Evolutionary conservation across 2,113 vertebrate genomes (phyloP).

Genomic region (Motacilla alba): DNA sequence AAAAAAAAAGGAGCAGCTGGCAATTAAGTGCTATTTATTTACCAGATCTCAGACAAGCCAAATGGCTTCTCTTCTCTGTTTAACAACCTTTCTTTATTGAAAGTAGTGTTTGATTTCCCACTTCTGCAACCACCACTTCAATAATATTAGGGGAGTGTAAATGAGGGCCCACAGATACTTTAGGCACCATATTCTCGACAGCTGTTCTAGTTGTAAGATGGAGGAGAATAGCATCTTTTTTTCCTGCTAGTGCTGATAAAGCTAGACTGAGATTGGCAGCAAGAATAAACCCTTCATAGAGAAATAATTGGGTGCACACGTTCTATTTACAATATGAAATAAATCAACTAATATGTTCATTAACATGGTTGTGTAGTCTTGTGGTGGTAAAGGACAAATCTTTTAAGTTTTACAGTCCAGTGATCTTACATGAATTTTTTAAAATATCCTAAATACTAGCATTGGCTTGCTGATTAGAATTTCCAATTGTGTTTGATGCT

Average conservation of each 20-base stretch:
- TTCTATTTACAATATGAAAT: background rate
- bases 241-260: background rate
- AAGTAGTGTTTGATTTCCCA: constrained; percentile 1
- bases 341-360: background rate
- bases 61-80: constrained; percentile 17
- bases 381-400: background rate
- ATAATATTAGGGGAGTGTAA: background rate
- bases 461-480: background rate
- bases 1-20: background rate
- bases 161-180: background rate
- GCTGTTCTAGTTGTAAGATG: background rate
- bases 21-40: constrained; percentile 34
- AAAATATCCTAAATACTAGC: background rate
- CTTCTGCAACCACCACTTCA: background rate
- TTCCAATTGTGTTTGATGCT: background rate
- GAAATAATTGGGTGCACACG: background rate
- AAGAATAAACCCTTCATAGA: background rate
- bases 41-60: constrained; percentile 9
- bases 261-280: background rate
- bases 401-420: background rate
- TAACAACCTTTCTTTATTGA: background rate
- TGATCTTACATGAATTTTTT: background rate
- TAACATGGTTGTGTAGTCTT: background rate
- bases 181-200: background rate
- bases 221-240: background rate